Conservation (phyloP, 2,113 vertebrate genomes). For the Nothobranchius furzeri region DNA sequence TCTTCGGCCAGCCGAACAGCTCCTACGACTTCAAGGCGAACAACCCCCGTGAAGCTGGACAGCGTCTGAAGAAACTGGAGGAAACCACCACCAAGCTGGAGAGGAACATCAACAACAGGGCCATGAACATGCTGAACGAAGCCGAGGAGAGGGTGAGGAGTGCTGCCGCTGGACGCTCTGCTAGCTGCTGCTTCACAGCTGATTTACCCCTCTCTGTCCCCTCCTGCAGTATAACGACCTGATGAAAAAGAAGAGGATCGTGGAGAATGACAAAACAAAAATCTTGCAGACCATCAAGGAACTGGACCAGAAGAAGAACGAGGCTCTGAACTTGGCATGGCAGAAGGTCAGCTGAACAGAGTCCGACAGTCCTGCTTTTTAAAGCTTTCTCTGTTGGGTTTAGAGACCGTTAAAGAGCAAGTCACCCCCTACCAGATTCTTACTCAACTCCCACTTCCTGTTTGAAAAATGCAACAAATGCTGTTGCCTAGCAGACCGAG, state of each 20-base stretch:
- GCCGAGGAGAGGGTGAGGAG: conserved; percentile 87
- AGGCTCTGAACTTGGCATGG: conserved; percentile 90
- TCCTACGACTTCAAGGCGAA: conserved; percentile 90
- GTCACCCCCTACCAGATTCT: no score
- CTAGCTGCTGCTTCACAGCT: not conserved
- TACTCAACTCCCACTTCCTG: no score
- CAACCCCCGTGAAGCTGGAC: conserved; percentile 82
- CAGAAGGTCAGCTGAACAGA: conserved; percentile 83
- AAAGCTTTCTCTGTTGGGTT: no score
- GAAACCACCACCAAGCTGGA: conserved; percentile 83
- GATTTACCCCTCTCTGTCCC: not conserved
- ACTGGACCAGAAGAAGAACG: conserved; percentile 92
- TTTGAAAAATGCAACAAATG: no score
- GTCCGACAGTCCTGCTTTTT: no score
- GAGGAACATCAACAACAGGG: conserved; percentile 87
- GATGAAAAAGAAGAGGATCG: conserved; percentile 92
- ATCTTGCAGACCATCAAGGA: conserved; percentile 90
- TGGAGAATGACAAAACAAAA: conserved; percentile 93
- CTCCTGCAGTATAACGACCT: conserved; percentile 89
- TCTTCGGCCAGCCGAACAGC: conserved; percentile 90
- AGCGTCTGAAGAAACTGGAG: conserved; percentile 86
- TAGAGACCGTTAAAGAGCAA: no score
- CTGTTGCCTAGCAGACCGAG: no score
- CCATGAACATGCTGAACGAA: conserved; percentile 89
- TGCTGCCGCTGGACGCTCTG: not conserved